Conservation (phyloP, 2,888 invertebrate species). For the Blomia tropicalis region DNA sequence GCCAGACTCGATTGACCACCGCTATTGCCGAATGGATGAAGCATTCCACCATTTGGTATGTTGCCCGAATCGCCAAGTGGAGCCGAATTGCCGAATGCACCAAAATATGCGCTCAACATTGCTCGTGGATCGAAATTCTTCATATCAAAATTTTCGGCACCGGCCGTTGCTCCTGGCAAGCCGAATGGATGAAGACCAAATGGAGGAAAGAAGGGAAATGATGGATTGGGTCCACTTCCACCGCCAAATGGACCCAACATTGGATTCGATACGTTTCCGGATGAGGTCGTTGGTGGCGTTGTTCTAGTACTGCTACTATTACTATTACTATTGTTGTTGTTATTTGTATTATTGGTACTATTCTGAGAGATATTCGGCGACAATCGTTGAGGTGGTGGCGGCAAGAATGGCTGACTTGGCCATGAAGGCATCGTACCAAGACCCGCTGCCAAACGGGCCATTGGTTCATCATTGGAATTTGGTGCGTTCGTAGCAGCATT, state of each 20-base stretch:
- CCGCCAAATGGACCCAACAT: not conserved
- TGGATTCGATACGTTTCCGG: not conserved
- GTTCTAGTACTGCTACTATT: not conserved
- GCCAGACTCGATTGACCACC: too few relatives aligned
- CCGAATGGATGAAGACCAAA: slow-evolving; percentile 24
- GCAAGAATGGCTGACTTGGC: slow-evolving; percentile 21
- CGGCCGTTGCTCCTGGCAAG: not conserved
- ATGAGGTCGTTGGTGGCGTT: not conserved
- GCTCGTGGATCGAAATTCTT: slow-evolving; percentile 20
- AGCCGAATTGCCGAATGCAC: slow-evolving; percentile 1
- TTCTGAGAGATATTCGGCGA: not conserved
- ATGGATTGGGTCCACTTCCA: not conserved
- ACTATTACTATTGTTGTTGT: not conserved
- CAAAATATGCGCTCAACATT: slow-evolving; percentile 19
- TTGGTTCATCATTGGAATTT: not conserved
- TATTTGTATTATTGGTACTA: not conserved
- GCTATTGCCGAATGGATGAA: not conserved
- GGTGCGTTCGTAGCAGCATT: slow-evolving; percentile 22
- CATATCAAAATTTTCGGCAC: slow-evolving; percentile 17
- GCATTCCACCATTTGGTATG: not conserved
- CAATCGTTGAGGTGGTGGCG: slow-evolving; percentile 11
- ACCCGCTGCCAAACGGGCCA: slow-evolving; percentile 16
- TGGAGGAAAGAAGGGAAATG: slow-evolving; percentile 21
- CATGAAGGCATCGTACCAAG: slow-evolving; percentile 22
- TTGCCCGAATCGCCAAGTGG: not conserved